phyloP scores from a whole-genome alignment of 2,797 vertebrate species.

The Pangasius mekongensis region DNA sequence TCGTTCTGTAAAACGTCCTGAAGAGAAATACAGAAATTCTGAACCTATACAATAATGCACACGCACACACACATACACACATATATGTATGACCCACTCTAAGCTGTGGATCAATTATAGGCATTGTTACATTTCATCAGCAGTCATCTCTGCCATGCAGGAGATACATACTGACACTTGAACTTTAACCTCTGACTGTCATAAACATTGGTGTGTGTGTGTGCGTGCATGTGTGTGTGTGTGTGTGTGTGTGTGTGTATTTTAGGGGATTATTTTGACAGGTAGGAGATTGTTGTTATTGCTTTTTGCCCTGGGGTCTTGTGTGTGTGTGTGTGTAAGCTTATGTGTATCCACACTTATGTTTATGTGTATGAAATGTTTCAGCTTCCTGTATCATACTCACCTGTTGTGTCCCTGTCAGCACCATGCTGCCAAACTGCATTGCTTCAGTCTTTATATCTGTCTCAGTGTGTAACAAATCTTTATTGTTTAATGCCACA shows the following conservation, averaged over 20 bases:
- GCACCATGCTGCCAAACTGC: background rate
- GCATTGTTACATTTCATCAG: constrained; percentile 44
- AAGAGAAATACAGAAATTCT: constrained; percentile 15
- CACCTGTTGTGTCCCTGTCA: background rate
- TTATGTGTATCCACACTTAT: constrained; percentile 23
- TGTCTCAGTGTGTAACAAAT: background rate
- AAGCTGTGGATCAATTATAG: constrained; percentile 32
- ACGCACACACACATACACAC: constrained; percentile 28
- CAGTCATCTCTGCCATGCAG: constrained; percentile 32
- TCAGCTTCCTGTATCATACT: background rate
- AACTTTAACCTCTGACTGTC: constrained; percentile 41
- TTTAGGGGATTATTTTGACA: constrained; percentile 43
- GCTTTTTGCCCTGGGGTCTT: constrained; percentile 47
- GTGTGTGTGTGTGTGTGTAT: constrained; percentile 21
- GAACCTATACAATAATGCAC: background rate
- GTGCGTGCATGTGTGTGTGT: constrained; percentile 23
- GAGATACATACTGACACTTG: constrained; percentile 31
- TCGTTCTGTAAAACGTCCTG: constrained; percentile 41
- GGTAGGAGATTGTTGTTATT: constrained; percentile 54
- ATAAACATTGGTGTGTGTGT: constrained; percentile 34
- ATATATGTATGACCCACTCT: background rate
- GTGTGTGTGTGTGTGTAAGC: constrained; percentile 34
- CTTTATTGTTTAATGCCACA: background rate
- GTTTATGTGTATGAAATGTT: constrained; percentile 13
- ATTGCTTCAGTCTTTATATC: background rate